Percentiles rank a stretch among this genome's conserved stretches.
Conservation (phyloP, 2,113 vertebrate genomes). For the Rallus limicola region DNA sequence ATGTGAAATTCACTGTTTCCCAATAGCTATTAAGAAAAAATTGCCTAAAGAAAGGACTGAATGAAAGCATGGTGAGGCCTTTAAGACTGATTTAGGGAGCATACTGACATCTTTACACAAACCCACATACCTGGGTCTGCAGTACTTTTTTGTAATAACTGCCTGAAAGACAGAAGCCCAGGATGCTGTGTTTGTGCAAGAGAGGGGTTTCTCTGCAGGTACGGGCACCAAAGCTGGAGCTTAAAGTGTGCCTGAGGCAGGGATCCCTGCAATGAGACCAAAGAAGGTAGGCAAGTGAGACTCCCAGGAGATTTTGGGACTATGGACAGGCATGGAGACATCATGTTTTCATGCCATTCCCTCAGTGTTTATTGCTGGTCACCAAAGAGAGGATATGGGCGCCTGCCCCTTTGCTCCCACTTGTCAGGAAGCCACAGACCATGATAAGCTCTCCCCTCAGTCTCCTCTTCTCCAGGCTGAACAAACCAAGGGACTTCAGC, state of each 20-base stretch:
- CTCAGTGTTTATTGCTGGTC: too few relatives aligned
- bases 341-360: not conserved
- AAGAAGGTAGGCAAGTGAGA: accelerated
- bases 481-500: too few relatives aligned
- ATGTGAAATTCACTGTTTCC: accelerated
- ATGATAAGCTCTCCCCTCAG: too few relatives aligned
- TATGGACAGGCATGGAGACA: not conserved
- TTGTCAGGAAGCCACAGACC: too few relatives aligned
- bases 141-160: not conserved
- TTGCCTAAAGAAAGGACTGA: not conserved
- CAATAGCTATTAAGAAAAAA: not conserved
- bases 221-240: accelerated
- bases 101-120: not conserved
- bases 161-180: not conserved
- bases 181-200: not conserved
- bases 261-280: accelerated
- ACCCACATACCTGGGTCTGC: not conserved
- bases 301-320: not conserved
- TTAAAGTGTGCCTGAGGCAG: accelerated
- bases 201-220: not conserved
- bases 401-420: too few relatives aligned
- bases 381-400: too few relatives aligned
- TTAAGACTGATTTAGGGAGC: not conserved
- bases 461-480: too few relatives aligned
- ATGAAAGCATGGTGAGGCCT: not conserved